Base-by-base conservation (phyloP, 2,888 invertebrate species). In the Lasioglossum calceatum region DNA sequence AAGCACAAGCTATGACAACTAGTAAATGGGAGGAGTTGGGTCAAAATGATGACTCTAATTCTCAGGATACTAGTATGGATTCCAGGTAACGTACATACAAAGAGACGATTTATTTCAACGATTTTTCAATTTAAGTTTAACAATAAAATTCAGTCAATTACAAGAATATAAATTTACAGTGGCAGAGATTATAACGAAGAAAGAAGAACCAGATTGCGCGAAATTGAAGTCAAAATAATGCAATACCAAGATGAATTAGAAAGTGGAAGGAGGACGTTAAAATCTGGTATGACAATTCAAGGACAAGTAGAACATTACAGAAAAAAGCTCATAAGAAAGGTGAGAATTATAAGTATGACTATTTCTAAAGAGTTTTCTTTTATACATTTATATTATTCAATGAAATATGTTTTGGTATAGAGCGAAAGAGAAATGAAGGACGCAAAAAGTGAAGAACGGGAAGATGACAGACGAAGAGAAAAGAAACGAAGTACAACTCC, bases 221-320 rank as follows among this genome's bases (percentile, higher is more conserved):
- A 99, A 95, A 98, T 99, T 92, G 99, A 99, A 96, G 97, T 99
- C 90, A 98, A 98, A 96, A 98, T 98, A 79, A 97, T 99, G 96
- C 98, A 98, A 95, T 99, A 99, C 96, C 98, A 99, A 95, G 99
- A 99, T 96, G 99, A 99, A 95, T 95, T 99, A 91, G 99, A 99
- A 96, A 97, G 97, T 4, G 99, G 99, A 0, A 96, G 97, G 92
- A 96, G 98, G 84, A 96, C 96, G 58, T 94, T 97, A 39, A 97
- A 98, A 92, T 95, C 97, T 76, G 98, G 97, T 10, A 97, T 98
- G 96, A 96, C 97, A 14, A 96, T 98, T 88, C 95, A 96, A 73
- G 97, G 98, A 93, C 99, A 99, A 96, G 97, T 99, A 50, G 98
- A 98, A 93, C 98, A 98, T 96, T 99, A 98, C 95, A 96, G 99